Base-by-base conservation (phyloP, 2,797 vertebrate genomes). In the Geotrypetes seraphini region DNA sequence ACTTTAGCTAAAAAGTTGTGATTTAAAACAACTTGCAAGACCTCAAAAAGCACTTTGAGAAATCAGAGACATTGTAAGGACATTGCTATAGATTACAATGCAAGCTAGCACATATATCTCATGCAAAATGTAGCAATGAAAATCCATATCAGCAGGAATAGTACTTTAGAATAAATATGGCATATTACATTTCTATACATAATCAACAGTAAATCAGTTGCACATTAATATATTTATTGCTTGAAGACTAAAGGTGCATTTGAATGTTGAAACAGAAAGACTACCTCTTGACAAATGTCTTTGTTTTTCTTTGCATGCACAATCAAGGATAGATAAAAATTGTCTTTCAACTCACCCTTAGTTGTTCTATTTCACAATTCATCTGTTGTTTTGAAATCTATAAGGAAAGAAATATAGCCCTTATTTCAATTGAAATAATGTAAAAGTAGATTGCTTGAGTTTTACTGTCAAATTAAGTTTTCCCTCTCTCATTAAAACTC, bases 361-460 rank as follows among this genome's bases (percentile, higher is more conserved):
- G 78, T 36, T 85, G 79, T 44, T 85, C 82, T 55, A 73, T 74
- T 68, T 85, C 87, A 81, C 83, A 85, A 76, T 69, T 91, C 87
- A 91, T 91, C 80, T 85, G 86, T 64, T 84, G 82, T 59, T 81
- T 79, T 62, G 79, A 75, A 73, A 78, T 71, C 83, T 87, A 54
- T 27, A 73, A 66, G 47, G 63, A 36, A 58, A 63, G 50, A 46
- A 55, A 10, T 8, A n/a, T 4, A 12, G 3, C 26, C 25, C 16
- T 10, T 10, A n/a, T 14, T 26, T 10, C 26, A 16, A 7, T 16
- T 16, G 16, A 26, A 13, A 8, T 25, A 10, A 26, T 6, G 7
- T 5, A 10, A 16, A 15, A 26, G 6, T 6, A 6, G 3, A 36
- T 5, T 16, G 19, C 33, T 13, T 20, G 16, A 47, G n/a, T n/a